Percentiles rank a stretch among this genome's conserved stretches.
Evolutionary conservation across 2,888 invertebrate species (phyloP).

Genomic region (Bombylius discolor): DNA sequence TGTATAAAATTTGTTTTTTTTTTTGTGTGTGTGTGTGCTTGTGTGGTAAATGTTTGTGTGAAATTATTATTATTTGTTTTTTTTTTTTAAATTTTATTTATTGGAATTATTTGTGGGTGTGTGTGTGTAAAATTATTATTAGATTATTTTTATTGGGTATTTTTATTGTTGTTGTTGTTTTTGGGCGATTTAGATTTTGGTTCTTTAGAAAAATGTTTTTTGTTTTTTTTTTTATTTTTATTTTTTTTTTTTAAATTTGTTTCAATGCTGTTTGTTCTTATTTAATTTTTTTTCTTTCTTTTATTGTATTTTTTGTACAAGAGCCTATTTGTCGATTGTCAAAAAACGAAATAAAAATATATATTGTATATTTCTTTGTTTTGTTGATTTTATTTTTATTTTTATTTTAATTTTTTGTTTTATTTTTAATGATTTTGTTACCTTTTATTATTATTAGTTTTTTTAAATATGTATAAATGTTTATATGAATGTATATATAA

Average conservation of each 20-base stretch:
- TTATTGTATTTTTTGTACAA: conserved; percentile 29
- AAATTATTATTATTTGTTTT: background rate
- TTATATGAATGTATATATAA: conserved; percentile 15
- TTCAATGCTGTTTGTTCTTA: conserved; percentile 11
- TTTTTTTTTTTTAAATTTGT: conserved; percentile 14
- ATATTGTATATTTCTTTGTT: conserved; percentile 1
- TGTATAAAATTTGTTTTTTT: too few species aligned
- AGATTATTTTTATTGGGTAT: too few species aligned
- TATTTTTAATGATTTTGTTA: conserved; percentile 8
- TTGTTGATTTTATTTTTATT: conserved; percentile 1
- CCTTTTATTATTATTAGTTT: background rate
- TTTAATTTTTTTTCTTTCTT: background rate
- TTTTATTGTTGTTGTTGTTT: too few species aligned
- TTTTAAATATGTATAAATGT: background rate
- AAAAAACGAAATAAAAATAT: conserved; percentile 33
- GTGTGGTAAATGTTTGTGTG: conserved; percentile 9
- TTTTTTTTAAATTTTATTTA: conserved; percentile 12
- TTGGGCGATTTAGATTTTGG: too few species aligned
- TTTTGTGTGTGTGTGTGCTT: background rate
- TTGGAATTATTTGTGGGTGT: too few species aligned
- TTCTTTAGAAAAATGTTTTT: too few species aligned
- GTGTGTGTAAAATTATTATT: too few species aligned
- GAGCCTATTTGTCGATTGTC: conserved; percentile 40
- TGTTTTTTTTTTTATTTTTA: conserved; percentile 14
- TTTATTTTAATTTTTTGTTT: conserved; percentile 8